Evolutionary conservation across 2,888 invertebrate genomes (phyloP).

Genomic region (Gasteruption jaculator): DNA sequence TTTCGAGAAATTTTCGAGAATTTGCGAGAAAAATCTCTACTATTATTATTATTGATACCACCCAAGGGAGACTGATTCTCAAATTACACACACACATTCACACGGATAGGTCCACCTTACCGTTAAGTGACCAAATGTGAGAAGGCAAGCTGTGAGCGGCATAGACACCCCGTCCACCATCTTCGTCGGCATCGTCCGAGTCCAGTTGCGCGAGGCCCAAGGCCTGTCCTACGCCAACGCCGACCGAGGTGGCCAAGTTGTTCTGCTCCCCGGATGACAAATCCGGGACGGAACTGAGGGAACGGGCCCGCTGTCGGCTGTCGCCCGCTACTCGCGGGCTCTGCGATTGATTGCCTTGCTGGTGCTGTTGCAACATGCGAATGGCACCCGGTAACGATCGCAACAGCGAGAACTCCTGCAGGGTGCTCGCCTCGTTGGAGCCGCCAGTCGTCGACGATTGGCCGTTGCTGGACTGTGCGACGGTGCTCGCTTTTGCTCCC

Average conservation of each 20-base stretch:
- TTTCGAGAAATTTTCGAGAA: too few relatives aligned
- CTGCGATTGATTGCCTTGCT: conserved; percentile 44
- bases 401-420: conserved; percentile 64
- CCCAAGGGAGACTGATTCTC: too few relatives aligned
- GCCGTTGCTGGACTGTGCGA: conserved; percentile 50
- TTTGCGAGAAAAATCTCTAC: too few relatives aligned
- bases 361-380: conserved; percentile 61
- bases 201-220: conserved; percentile 66
- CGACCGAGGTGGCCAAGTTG: conserved; percentile 62
- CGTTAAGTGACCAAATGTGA: conserved; percentile 89
- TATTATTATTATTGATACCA: too few relatives aligned
- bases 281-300: conserved; percentile 79
- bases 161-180: conserved; percentile 67
- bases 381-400: conserved; percentile 67
- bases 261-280: conserved; percentile 58
- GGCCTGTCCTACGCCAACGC: conserved; percentile 63
- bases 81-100: not conserved
- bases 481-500: conserved; percentile 84
- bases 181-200: conserved; percentile 61
- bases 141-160: conserved; percentile 87
- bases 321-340: conserved; percentile 43
- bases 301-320: conserved; percentile 71
- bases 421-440: conserved; percentile 62
- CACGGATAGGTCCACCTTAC: conserved; percentile 57
- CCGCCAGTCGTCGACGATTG: conserved; percentile 72